These are phyloP conservation scores for Caenorhabditis wallacei DNA, from an alignment of 2,888 invertebrate species.

Conservation along the genomic window DNA sequence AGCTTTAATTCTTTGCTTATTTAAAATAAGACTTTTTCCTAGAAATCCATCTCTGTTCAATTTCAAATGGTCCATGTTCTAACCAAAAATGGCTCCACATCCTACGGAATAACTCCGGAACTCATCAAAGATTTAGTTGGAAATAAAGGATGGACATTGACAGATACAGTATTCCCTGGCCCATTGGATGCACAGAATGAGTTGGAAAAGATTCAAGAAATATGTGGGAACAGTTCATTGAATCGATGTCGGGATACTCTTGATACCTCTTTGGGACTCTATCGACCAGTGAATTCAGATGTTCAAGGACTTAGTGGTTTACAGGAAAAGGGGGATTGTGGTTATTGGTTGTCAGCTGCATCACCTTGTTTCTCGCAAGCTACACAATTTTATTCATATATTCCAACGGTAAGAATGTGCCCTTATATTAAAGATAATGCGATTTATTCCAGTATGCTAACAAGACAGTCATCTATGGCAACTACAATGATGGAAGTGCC, in stretches of 20 bases:
- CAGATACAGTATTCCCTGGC: slow-evolving; percentile 7
- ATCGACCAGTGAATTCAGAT: slow-evolving; percentile 15
- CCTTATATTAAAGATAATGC: background rate
- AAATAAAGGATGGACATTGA: slow-evolving; percentile 11
- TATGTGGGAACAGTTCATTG: slow-evolving; percentile 12
- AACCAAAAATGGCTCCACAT: slow-evolving; percentile 1
- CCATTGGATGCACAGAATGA: slow-evolving; percentile 30
- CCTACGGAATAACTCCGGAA: background rate
- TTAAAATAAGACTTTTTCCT: background rate
- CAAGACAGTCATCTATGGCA: slow-evolving; percentile 24
- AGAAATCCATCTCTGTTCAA: slow-evolving; percentile 38
- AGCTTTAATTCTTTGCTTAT: background rate
- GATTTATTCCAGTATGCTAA: slow-evolving; percentile 10
- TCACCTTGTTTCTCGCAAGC: slow-evolving; percentile 10
- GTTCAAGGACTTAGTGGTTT: background rate
- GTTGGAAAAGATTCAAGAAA: slow-evolving; percentile 13
- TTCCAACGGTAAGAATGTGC: background rate
- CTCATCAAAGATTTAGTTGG: slow-evolving; percentile 1
- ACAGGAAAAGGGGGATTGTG: slow-evolving; percentile 12
- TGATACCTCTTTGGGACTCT: background rate
- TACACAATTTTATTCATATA: slow-evolving; percentile 4
- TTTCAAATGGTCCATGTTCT: slow-evolving; percentile 21
- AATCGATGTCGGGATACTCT: slow-evolving; percentile 6
- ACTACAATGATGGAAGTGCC: slow-evolving; percentile 6
- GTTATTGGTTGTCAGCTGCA: slow-evolving; percentile 8